Evolutionary conservation across 2,113 vertebrate genomes (phyloP), one percentile per base, ranked within the genome.

Genomic region (Pionites leucogaster): DNA sequence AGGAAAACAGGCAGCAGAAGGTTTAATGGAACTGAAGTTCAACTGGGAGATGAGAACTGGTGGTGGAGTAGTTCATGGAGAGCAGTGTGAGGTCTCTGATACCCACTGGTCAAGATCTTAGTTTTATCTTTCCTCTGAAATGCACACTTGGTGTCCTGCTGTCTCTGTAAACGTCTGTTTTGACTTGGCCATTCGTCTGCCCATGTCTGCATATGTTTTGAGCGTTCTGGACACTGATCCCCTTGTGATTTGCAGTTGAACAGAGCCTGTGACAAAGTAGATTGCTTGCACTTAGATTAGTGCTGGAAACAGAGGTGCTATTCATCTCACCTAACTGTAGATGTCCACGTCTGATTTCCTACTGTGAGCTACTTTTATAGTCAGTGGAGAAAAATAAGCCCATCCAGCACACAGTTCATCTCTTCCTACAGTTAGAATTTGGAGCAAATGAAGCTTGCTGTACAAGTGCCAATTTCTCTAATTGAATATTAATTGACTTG

Each of bases 1-100:
- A 42, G 64, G 28, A 27, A 7, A 31, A 20, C 18, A n/a, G 11
- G 44, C 63, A 49, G 71, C 29, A 69, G 53, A 55, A 85, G 28
- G 12, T 35, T 83, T 22, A 41, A 2, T 53, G 49, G 7, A 27
- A 11, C 50, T 52, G 59, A 11, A 25, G 8, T 49, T 53, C 3
- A 0, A 0, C 17, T 50, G 60, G 41, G 39, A 17, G 1, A 2
- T 37, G 50, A 42, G 69, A 52, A 11, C n/a, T 39, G 0, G 3
- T 0, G 17, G 19, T n/a, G 9, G 50, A 46, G 31, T 3, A 6
- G 29, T 10, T 84, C 4, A 0, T 47, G 55, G 69, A 41, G 23
- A 42, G 42, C 41, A 13, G 33, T 6, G 5, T 10, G 62, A 50
- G 50, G 33, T 31, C 60, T 80, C 25, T 7, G 47, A 3, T 4